These are phyloP conservation scores for Hydrochoerus hydrochaeris DNA, from an alignment of 2,113 vertebrate species.

Conservation along the genomic window DNA sequence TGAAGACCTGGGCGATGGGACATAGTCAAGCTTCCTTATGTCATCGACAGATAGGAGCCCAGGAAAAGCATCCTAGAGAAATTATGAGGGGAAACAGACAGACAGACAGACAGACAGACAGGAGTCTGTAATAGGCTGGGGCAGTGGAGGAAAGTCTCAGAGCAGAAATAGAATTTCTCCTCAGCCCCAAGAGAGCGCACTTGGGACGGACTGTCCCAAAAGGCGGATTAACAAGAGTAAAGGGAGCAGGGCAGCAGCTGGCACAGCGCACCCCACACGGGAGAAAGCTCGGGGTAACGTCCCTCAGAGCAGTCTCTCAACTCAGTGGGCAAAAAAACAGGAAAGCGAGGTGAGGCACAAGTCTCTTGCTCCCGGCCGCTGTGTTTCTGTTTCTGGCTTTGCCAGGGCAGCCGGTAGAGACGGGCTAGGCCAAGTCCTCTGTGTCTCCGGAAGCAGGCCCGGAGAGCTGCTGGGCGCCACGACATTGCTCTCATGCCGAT, in stretches of 20 bases:
- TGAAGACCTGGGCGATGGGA: too few species aligned
- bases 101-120: too few species aligned
- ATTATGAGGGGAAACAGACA: background rate
- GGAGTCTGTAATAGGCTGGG: too few species aligned
- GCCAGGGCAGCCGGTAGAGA: background rate
- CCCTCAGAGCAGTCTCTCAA: background rate
- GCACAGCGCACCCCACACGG: rapidly evolving
- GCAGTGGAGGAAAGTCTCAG: background rate
- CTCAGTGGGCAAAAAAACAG: background rate
- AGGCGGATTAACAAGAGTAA: background rate
- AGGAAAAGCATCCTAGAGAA: too few species aligned
- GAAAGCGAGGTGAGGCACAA: background rate
- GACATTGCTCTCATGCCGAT: constrained; percentile 20
- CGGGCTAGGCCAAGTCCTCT: background rate
- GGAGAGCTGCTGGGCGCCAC: background rate
- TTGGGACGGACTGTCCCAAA: background rate
- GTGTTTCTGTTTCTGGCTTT: background rate
- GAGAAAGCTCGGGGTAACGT: background rate
- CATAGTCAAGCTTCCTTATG: rapidly evolving
- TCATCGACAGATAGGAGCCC: background rate
- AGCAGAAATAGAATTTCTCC: too few species aligned
- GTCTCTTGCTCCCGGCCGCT: background rate
- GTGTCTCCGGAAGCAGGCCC: background rate
- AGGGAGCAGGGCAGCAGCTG: background rate
- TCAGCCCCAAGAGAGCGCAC: background rate